Percentiles rank a stretch among this genome's conserved stretches.
These are phyloP conservation scores for Leptodirus hochenwartii DNA, from an alignment of 2,888 invertebrate genomes.

Conservation along the genomic window DNA sequence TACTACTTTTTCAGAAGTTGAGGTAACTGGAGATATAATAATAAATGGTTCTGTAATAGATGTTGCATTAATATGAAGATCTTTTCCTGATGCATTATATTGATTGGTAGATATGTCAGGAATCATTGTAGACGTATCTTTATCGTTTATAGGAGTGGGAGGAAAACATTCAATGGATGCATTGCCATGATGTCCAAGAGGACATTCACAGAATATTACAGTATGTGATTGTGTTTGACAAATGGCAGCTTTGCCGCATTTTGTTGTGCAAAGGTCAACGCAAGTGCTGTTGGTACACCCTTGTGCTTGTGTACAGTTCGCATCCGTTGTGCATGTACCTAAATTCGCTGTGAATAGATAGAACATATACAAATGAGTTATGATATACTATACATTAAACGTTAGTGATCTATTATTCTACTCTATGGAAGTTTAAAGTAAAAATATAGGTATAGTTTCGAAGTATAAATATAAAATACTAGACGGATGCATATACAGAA, in stretches of 20 bases:
- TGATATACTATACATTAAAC: conserved; percentile 9
- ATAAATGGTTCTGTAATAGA: too few relatives aligned
- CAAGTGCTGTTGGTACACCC: conserved; percentile 33
- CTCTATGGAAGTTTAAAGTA: too few relatives aligned
- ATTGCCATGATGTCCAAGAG: conserved; percentile 46
- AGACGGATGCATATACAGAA: too few relatives aligned
- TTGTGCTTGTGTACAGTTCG: conserved; percentile 32
- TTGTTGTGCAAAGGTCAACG: conserved; percentile 31
- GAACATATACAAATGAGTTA: conserved; percentile 17
- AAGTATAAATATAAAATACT: too few relatives aligned
- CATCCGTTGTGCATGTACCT: conserved; percentile 30
- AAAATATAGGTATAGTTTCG: too few relatives aligned
- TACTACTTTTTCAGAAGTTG: too few relatives aligned
- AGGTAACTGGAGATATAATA: too few relatives aligned
- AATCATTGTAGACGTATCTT: too few relatives aligned
- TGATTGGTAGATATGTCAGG: too few relatives aligned
- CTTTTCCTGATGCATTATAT: too few relatives aligned
- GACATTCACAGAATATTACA: conserved; percentile 52
- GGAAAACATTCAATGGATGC: conserved; percentile 27
- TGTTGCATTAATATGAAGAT: too few relatives aligned
- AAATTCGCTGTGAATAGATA: conserved; percentile 27
- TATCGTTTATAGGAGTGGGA: too few relatives aligned
- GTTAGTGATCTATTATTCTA: conserved; percentile 14
- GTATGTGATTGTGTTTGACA: conserved; percentile 32
- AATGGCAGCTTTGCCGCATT: conserved; percentile 29